These are phyloP conservation scores for Sarotherodon lohbergeri DNA, from an alignment of 2,113 vertebrate species.

Conservation along the genomic window DNA sequence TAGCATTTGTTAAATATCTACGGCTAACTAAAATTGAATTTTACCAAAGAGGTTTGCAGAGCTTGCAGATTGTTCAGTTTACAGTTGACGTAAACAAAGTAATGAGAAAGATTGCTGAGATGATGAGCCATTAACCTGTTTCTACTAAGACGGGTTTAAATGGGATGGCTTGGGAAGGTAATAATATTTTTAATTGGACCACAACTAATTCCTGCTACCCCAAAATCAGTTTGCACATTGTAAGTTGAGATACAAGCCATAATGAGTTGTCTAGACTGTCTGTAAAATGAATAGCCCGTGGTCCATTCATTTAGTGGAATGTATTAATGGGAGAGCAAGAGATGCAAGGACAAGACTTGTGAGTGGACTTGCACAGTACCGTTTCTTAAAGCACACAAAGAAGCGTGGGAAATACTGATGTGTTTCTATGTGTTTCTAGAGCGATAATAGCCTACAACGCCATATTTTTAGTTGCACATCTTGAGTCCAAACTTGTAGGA, in stretches of 20 bases:
- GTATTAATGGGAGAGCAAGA: not conserved
- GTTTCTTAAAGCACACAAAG: not conserved
- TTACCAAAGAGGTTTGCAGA: not conserved
- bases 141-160: not conserved
- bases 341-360: slow-evolving; percentile 5
- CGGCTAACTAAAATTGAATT: not conserved
- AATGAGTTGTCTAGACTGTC: slow-evolving; percentile 35
- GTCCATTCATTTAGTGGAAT: slow-evolving; percentile 16
- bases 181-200: slow-evolving; percentile 31
- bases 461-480: not conserved
- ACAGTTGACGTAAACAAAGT: not conserved
- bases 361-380: not conserved
- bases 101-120: not conserved
- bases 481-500: not conserved
- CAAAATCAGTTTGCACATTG: slow-evolving; percentile 22
- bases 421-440: not conserved
- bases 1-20: not conserved
- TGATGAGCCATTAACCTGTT: not conserved
- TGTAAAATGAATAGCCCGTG: slow-evolving; percentile 33
- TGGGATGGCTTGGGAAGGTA: not conserved
- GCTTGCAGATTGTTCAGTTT: not conserved
- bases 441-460: not conserved
- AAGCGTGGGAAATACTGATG: not conserved
- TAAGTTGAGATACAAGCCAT: not conserved
- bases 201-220: slow-evolving; percentile 17